Evolutionary conservation across 2,888 invertebrate species (phyloP), one percentile per base, ranked within the genome.

Genomic region (Chaetogeoica ovagalla): DNA sequence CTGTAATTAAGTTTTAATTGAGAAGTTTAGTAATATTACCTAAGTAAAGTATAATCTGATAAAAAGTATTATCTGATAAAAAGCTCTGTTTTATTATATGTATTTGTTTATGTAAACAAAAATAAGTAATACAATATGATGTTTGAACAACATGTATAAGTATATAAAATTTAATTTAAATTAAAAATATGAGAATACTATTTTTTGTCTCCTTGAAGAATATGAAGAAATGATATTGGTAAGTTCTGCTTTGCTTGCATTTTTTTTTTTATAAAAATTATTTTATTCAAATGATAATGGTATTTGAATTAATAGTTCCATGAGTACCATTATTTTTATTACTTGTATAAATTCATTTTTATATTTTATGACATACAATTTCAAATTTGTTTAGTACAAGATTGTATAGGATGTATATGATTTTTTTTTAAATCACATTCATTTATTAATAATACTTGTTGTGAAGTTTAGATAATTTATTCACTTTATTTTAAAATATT

Each of bases 141-240:
- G 66, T 43, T 59, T n/a, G n/a, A 68, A 48, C 6, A 23, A 59
- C 52, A 43, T 48, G 19, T 57, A 48, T 21, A 8, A n/a, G 43
- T 66, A 19, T 71, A 43, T 30, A 37, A 55, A 69, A 63, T 79
- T 55, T 19, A 55, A 23, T 70, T 13, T 79, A 70, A 69, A 69
- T 37, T 48, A 60, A 66, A 63, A 57, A 30, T 59, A 21, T 69
- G 48, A 60, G 75, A 69, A 60, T 60, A 4, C 17, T 52, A 77
- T 77, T 79, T 77, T 70, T 79, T 79, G 70, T 79, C 63, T 70
- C 77, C 70, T 62, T 62, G 77, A 79, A 79, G 55, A 79, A 55
- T 70, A 79, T 79, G 77, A 79, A 79, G 62, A 70, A 39, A n/a
- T 39, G 17, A 0, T 23, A 62, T 13, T n/a, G 70, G 77, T 79